A percentile compares a stretch with the other conserved stretches of the same genome.
Conservation (phyloP, 2,113 vertebrate species). For the Pleuronectes platessa region DNA sequence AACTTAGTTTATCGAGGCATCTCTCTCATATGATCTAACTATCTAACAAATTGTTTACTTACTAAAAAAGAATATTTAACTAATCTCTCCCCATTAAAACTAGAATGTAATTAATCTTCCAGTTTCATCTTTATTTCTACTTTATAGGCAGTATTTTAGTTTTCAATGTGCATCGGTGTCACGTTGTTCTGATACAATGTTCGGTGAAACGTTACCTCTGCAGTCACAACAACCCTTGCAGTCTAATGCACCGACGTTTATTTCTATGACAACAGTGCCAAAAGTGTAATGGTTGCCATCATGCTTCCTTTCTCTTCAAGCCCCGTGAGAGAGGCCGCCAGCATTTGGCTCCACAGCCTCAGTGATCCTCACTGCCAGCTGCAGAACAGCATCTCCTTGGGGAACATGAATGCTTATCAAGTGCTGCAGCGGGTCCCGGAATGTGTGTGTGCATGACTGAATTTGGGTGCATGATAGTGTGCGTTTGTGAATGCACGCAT, state of each 20-base stretch:
- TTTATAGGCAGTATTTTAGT: neutral
- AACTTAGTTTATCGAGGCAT: too few species aligned
- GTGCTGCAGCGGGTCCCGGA: neutral
- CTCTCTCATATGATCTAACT: too few species aligned
- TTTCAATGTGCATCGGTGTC: neutral
- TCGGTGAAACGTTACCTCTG: slow-evolving; percentile 2
- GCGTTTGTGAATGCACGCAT: slow-evolving; percentile 11
- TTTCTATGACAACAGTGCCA: slow-evolving; percentile 29
- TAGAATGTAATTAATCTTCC: neutral
- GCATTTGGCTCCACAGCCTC: slow-evolving; percentile 27
- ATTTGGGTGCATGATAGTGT: neutral
- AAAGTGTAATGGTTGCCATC: slow-evolving; percentile 3
- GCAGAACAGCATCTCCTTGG: slow-evolving; percentile 19
- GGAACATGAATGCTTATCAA: slow-evolving; percentile 17
- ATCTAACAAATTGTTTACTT: too few species aligned
- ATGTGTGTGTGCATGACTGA: neutral
- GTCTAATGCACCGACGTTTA: slow-evolving; percentile 10
- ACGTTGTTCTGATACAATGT: neutral
- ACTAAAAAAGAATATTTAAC: neutral
- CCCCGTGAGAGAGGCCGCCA: neutral
- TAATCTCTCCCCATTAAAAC: neutral
- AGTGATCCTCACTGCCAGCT: slow-evolving; percentile 19
- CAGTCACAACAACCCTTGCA: slow-evolving; percentile 8
- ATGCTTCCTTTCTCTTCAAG: neutral
- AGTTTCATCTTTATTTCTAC: neutral